These are phyloP conservation scores for Ptychochromis oligacanthus DNA, from an alignment of 2,113 vertebrate genomes.

Conservation along the genomic window DNA sequence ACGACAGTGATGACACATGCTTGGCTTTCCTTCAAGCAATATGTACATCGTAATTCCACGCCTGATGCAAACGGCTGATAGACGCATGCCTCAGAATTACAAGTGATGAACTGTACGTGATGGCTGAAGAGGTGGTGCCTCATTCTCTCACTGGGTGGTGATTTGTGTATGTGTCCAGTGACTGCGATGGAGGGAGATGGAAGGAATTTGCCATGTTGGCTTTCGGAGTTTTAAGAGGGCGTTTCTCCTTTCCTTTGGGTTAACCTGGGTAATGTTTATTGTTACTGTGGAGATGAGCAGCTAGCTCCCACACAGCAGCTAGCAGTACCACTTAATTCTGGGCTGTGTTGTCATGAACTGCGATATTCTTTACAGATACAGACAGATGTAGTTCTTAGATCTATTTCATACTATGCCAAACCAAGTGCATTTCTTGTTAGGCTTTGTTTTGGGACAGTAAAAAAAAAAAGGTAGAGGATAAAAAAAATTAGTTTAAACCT, in stretches of 20 bases:
- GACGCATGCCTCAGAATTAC: background rate
- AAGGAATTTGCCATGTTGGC: slow-evolving; percentile 71
- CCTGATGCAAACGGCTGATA: background rate
- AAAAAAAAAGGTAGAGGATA: background rate
- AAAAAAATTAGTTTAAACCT: background rate
- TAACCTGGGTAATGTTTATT: slow-evolving; percentile 68
- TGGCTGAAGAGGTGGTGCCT: slow-evolving; percentile 6
- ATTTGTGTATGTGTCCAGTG: slow-evolving; percentile 1
- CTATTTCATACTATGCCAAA: background rate
- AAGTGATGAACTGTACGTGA: background rate
- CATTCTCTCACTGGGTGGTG: background rate
- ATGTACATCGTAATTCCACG: background rate
- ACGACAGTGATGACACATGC: background rate
- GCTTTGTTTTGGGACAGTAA: background rate
- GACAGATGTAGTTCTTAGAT: background rate
- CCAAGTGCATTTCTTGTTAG: background rate
- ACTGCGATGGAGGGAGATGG: slow-evolving; percentile 28
- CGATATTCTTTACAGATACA: background rate
- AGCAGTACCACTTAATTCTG: background rate
- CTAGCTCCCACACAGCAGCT: slow-evolving; percentile 43
- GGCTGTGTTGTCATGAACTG: background rate
- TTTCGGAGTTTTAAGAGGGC: slow-evolving; percentile 63
- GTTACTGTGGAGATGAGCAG: slow-evolving; percentile 67
- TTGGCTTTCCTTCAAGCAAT: background rate
- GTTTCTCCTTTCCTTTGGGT: slow-evolving; percentile 72